Evolutionary conservation across 2,797 vertebrate species (phyloP), one percentile per base, ranked within the genome.

Genomic region (Halcyon leucocephala): DNA sequence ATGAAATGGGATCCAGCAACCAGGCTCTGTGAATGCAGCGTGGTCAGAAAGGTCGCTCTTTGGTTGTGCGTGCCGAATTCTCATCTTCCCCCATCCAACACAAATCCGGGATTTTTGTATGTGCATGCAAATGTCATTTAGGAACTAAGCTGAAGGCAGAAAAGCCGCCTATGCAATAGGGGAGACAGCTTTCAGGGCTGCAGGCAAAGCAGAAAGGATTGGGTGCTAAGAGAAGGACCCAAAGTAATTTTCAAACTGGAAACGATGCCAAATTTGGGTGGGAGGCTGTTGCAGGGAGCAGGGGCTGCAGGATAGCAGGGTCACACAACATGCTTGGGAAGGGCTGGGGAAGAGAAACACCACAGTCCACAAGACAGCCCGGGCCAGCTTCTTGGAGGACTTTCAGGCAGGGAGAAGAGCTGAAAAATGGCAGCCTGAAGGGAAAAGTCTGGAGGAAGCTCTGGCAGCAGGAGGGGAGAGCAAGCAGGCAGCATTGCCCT

Each of bases 1-100:
- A 15, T 6, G 55, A 39, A 82, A 73, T 14, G 91, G 89, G 62
- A 88, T 24, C 85, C 66, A 90, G 51, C 79, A 82, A 55, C 69
- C 61, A 76, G 82, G 62, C 80, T 88, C 66, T 79, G 88, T 1
- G 2, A 92, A 69, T 2, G 20, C 66, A 84, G 51, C 0, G 0
- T 49, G 80, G 86, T 90, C 87, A 73, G 77, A 82, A 64, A 84
- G 85, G 87, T 95, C 44, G 0, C 52, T 35, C 12, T n/a, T 70
- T 62, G 42, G 77, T 4, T 49, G 11, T 17, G 8, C 2, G 6
- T 70, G 95, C 87, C 95, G 96, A 46, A 94, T 95, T 96, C 95
- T 89, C 87, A 90, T 96, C 80, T 90, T 73, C 90, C 77, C 26
- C 81, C 44, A 67, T 93, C 93, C 94, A 96, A 90, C 89, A 91